Evolutionary conservation across 30 jellyfish, hydroid and myxozoan species (phyloP), one percentile per base, ranked within the genome.

Genomic region (Pelagia noctiluca): DNA sequence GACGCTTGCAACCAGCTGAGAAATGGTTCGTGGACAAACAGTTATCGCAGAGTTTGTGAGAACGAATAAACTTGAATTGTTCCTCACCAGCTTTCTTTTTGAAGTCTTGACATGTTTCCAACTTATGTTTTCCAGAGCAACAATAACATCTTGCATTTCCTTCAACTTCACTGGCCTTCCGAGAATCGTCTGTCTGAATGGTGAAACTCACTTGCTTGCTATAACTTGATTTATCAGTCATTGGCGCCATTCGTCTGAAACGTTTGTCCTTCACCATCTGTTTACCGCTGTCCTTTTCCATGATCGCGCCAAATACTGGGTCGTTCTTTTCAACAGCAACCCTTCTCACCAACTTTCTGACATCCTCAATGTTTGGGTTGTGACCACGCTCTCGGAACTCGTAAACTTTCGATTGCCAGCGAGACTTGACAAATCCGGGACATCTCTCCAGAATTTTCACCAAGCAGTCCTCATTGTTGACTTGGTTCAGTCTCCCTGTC

Each of bases 1-100:
- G 68, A 22, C 75, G 83, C 42, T 80, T 80, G 74, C 90, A 80
- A 21, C 90, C 90, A 66, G 83, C 84, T 7, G 68, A 70, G 35
- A 34, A 63, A 33, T 63, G 76, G 47, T 35, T 46, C 32, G 82
- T 22, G 8, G 72, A 35, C 72, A 70, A 70, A 70, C 82, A 70
- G 35, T 70, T 70, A 35, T 70, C 82, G 35, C 82, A 70, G 11
- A 70, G 82, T 46, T 70, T 70, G 29, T 47, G 29, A 19, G 82
- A 35, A 24, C 82, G 65, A 63, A 63, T 29, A 29, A 63, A 63
- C 48, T 63, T 63, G 21, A 63, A 28, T 63, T 63, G 76, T 28
- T 63, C 76, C 10, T 63, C 48, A 29, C 48, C 46, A 63, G 7
- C 28, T 70, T 13, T 70, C 35, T 35, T 70, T 46, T 70, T 35